Base-by-base conservation (phyloP, 1,140 invertebrate genomes). In the Drosophila arizonae region DNA sequence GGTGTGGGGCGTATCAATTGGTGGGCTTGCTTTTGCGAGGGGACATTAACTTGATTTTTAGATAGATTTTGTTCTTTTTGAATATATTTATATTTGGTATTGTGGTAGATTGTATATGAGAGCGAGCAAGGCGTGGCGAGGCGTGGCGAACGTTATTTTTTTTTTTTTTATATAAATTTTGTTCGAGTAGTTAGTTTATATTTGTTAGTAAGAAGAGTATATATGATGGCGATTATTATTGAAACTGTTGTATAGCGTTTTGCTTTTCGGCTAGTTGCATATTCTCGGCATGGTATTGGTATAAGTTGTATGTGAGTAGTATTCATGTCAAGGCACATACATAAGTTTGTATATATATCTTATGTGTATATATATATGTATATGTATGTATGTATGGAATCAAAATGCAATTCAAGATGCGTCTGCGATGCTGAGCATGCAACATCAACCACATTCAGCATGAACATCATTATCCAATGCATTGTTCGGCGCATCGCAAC, bases 111-210 rank as follows among this genome's bases (percentile, higher is more conserved):
- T 52, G 36, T 72, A 67, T 72, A 51, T 86, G 71, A 72, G 72
- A 77, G 76, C 79, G 84, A 86, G 82, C 82, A 87, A 87, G 82
- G 82, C 82, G 68, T 87, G 65, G 61, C 82, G 72, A 87, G 82
- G 82, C 82, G 68, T 87, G 65, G 61, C 82, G 72, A 87, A 77
- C 63, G 73, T 74, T 66, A 21, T 21, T 70, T 76, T 48, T 15
- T 8, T 43, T 43, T 43, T 13, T 43, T 43, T 13, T 43, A 30
- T 2, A n/a, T 43, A 24, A 24, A 24, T 43, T 64, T 81, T 55
- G 60, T 61, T 24, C 21, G 21, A 24, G 21, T 24, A 24, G 21
- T 24, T 24, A 24, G 21, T 65, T 84, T 72, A 64, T 62, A 62
- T 65, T 51, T 69, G 75, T 68, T 56, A 51, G 66, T 45, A 56